A percentile compares a stretch with the other conserved stretches of the same genome.
phyloP scores from a whole-genome alignment of 2,888 invertebrate species.

The Philopedon plagiatum region DNA sequence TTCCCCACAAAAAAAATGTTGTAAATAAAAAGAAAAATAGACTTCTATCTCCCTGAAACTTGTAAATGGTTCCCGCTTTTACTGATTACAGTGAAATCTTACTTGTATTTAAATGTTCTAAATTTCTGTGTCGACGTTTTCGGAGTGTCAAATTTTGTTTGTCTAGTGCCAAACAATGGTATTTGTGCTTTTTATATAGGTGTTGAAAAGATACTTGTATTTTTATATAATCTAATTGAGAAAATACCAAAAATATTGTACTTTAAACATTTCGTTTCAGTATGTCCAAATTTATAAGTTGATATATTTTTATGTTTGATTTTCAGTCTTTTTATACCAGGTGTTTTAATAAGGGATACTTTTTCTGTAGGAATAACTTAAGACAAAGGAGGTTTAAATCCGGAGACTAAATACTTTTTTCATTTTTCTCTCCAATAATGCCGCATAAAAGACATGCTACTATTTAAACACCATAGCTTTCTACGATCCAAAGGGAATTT shows the following conservation, averaged over 20 bases:
- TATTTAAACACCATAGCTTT: too few relatives aligned
- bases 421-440: too few relatives aligned
- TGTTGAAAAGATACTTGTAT: conserved; percentile 31
- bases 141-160: conserved; percentile 20
- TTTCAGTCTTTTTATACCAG: too few relatives aligned
- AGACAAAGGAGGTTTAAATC: too few relatives aligned
- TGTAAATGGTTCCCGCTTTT: not conserved
- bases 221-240: conserved; percentile 36
- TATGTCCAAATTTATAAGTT: too few relatives aligned
- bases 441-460: too few relatives aligned
- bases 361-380: too few relatives aligned
- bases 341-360: too few relatives aligned
- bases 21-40: not conserved
- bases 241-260: conserved; percentile 35
- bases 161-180: conserved; percentile 43
- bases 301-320: too few relatives aligned
- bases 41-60: not conserved
- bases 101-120: conserved; percentile 13
- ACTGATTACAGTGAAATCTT: not conserved
- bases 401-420: too few relatives aligned
- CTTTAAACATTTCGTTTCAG: not conserved
- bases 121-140: conserved; percentile 4
- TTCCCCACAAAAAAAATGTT: not conserved
- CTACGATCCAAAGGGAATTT: too few relatives aligned
- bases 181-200: conserved; percentile 44